Percentiles rank a stretch among this genome's conserved stretches.
phyloP scores from a whole-genome alignment of 2,888 invertebrate species.

The Zelleria hepariella region DNA sequence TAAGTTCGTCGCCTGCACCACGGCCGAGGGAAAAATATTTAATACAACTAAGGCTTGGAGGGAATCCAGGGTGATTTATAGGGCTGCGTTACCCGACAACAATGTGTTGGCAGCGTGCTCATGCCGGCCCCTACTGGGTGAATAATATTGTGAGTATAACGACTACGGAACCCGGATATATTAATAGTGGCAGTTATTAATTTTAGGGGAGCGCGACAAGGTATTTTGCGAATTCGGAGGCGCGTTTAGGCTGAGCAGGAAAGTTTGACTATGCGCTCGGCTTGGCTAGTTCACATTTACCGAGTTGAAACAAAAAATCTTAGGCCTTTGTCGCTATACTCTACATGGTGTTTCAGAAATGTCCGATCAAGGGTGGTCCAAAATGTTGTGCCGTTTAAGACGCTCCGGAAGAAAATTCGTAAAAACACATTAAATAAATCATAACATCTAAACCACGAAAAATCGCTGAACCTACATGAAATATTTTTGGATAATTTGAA shows the following conservation, averaged over 20 bases:
- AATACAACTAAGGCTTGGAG: background rate
- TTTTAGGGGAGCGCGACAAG: background rate
- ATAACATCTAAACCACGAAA: too few species aligned
- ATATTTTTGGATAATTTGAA: too few species aligned
- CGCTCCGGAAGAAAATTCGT: too few species aligned
- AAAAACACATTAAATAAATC: too few species aligned
- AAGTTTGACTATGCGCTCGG: too few species aligned
- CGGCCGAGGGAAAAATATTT: background rate
- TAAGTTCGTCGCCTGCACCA: background rate
- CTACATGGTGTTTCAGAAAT: too few species aligned
- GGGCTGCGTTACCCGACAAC: background rate
- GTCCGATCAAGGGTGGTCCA: too few species aligned
- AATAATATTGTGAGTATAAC: background rate
- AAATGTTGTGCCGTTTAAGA: too few species aligned
- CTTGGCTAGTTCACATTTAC: too few species aligned
- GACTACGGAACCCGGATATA: background rate
- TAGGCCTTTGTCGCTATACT: too few species aligned
- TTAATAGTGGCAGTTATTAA: slow-evolving; percentile 1
- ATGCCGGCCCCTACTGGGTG: slow-evolving; percentile 1
- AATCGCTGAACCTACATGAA: too few species aligned
- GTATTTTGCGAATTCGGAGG: background rate
- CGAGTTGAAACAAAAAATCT: too few species aligned
- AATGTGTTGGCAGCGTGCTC: slow-evolving; percentile 2
- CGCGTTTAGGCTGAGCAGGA: background rate
- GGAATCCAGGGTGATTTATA: background rate